phyloP scores from a whole-genome alignment of 1,140 invertebrate species.

The Anadara kagoshimensis region DNA sequence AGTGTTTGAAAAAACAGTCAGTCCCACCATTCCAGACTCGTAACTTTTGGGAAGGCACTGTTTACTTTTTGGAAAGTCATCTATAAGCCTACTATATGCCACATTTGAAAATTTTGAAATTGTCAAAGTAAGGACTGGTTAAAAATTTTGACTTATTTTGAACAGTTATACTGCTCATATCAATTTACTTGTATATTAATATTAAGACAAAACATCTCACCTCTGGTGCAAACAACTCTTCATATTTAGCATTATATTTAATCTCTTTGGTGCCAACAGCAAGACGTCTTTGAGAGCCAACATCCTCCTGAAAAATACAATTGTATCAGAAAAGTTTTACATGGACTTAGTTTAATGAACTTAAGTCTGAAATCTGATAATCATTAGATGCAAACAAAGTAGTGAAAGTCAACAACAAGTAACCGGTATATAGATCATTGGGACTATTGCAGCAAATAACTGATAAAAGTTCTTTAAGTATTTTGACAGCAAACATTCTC shows the following conservation, averaged over 20 bases:
- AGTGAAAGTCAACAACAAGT: background rate
- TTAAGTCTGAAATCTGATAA: background rate
- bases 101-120: too few species aligned
- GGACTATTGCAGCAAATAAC: background rate
- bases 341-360: background rate
- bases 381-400: background rate
- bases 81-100: too few species aligned
- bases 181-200: background rate
- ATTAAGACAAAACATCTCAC: constrained; percentile 53
- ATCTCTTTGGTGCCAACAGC: constrained; percentile 79
- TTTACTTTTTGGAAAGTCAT: too few species aligned
- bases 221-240: constrained; percentile 94
- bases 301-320: constrained; percentile 45
- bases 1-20: too few species aligned
- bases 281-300: constrained; percentile 44
- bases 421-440: background rate
- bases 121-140: too few species aligned
- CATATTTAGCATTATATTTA: constrained; percentile 94
- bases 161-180: too few species aligned
- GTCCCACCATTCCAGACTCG: too few species aligned
- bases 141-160: too few species aligned
- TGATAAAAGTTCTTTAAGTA: background rate
- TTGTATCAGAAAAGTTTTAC: background rate
- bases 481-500: background rate
- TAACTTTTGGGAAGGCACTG: too few species aligned